A percentile compares a stretch with the other conserved stretches of the same genome.
Evolutionary conservation across 2,113 vertebrate species (phyloP).

Genomic region (Athene noctua): DNA sequence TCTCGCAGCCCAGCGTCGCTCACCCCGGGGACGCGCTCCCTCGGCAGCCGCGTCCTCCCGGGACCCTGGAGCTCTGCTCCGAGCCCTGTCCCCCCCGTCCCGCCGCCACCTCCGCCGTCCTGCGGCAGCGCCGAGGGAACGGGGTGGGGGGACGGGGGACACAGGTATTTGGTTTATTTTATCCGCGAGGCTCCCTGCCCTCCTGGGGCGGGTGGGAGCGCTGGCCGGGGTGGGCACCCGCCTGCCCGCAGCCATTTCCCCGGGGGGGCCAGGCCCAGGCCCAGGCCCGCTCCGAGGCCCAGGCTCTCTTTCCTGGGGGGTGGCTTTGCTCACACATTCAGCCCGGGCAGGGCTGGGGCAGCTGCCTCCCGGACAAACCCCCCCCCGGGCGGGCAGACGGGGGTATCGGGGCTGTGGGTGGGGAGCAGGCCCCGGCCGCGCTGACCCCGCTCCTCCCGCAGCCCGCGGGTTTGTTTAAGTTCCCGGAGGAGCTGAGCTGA

Average conservation of each 20-base stretch:
- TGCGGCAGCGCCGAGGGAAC: neutral
- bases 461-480: too few species aligned
- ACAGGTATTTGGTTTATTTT: neutral
- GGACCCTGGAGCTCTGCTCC: neutral
- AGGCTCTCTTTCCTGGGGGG: neutral
- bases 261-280: neutral
- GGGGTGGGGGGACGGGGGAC: too few species aligned
- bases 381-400: accelerated
- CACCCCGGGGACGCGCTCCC: neutral
- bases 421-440: too few species aligned
- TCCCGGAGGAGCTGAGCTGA: neutral
- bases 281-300: neutral
- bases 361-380: neutral
- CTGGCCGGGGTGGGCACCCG: too few species aligned
- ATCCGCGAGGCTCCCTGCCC: neutral
- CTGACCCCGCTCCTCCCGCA: neutral
- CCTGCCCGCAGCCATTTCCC: neutral
- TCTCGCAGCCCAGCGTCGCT: neutral
- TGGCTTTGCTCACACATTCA: accelerated
- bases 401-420: too few species aligned
- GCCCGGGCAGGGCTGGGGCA: neutral
- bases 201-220: neutral
- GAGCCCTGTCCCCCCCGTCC: neutral
- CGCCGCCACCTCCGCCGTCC: neutral
- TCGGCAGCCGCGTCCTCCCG: neutral